Evolutionary conservation across 2,888 invertebrate genomes (phyloP), one percentile per base, ranked within the genome.

Genomic region (Oscheius sp.): DNA sequence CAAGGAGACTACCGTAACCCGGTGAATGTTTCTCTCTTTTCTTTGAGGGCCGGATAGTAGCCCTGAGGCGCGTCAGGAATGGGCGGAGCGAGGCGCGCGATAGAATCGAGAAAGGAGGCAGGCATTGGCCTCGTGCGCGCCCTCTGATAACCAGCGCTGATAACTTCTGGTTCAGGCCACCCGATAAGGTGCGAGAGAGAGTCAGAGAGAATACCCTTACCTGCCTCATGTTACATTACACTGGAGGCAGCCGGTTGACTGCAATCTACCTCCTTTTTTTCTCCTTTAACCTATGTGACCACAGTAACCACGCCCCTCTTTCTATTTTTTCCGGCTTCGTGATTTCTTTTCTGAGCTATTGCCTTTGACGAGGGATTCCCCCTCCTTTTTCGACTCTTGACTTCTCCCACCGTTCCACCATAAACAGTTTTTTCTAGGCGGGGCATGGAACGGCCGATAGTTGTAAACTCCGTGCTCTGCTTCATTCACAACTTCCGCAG

Each of bases 391-490:
- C 23, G 13, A 23, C 12, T 46, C n/a, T 66, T 29, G 29, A 18
- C 27, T 12, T 25, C 35, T n/a, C 18, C 3, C 21, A 18, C 35
- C 35, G 25, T 52, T 52, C 29, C 27, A 49, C 49, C 35, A 16
- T 49, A n/a, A 3, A 61, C 29, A 29, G 7, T 29, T 27, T 61
- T n/a, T 61, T 61, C 43, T 61, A 61, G 61, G 61, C 61, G 61
- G 61, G 61, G 66, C 52, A 66, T 66, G 66, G 66, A 66, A 66
- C 66, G 66, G 35, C 66, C 66, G 52, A 66, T 66, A 66, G 66
- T 72, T 29, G 72, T 85, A 53, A 83, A 86, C 72, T 83, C 85
- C n/a, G 69, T 85, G 59, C 80, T 86, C 59, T 84, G 83, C 64
- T 85, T 86, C 74, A 66, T 85, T 27, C 74, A 82, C 64, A 78